These are phyloP conservation scores for Coracias cyanogaster DNA, from an alignment of 2,797 vertebrate genomes.

Conservation along the genomic window DNA sequence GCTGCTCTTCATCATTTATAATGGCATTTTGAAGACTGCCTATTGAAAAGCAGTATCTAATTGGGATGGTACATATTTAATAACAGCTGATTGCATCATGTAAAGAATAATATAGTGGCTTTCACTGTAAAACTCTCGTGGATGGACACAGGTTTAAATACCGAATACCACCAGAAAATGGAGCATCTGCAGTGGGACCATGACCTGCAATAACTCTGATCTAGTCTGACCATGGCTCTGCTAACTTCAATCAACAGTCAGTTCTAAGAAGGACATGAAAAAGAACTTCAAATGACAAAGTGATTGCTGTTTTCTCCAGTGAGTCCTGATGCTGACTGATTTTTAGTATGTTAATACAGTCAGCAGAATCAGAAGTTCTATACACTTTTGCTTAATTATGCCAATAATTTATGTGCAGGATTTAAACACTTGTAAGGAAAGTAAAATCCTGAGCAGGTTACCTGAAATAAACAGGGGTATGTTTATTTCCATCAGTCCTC, in stretches of 20 bases:
- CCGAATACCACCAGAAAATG: not conserved
- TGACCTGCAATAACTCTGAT: slow-evolving; percentile 5
- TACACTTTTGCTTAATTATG: not conserved
- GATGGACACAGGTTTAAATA: not conserved
- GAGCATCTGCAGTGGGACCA: not conserved
- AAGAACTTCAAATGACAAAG: not conserved
- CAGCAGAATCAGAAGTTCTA: not conserved
- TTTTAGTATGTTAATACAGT: not conserved
- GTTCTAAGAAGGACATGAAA: not conserved
- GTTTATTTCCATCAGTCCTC: not conserved
- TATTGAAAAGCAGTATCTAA: not conserved
- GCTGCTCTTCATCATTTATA: slow-evolving; percentile 14
- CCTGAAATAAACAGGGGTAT: not conserved
- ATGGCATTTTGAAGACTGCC: slow-evolving; percentile 10
- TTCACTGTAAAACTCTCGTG: not conserved
- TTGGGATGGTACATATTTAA: not conserved
- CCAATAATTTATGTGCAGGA: not conserved
- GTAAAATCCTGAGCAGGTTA: not conserved
- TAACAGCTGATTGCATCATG: not conserved
- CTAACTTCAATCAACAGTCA: not conserved
- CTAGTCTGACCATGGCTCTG: not conserved
- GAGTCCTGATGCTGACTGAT: not conserved
- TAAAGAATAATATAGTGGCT: not conserved
- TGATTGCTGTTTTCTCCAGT: not conserved
- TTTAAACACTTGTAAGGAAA: not conserved